A percentile compares a stretch with the other conserved stretches of the same genome.
phyloP scores from a whole-genome alignment of 2,113 vertebrate species.

The Centropus bengalensis region DNA sequence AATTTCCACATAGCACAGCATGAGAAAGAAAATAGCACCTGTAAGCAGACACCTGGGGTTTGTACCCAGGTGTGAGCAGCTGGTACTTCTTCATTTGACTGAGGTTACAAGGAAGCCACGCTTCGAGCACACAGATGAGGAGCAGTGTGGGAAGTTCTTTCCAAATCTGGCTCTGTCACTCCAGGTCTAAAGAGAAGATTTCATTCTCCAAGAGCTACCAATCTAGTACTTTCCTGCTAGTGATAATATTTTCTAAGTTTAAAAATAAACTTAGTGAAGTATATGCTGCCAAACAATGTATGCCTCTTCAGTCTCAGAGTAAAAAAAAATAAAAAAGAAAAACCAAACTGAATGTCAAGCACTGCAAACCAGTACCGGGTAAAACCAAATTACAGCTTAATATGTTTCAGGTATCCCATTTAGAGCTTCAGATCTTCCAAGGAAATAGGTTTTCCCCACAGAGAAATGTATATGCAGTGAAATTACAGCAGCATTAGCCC shows the following conservation, averaged over 20 bases:
- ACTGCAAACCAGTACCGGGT: not conserved
- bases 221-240: slow-evolving; percentile 33
- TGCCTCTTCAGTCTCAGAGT: not conserved
- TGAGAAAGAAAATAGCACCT: not conserved
- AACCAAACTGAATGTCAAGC: not conserved
- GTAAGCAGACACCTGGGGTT: not conserved
- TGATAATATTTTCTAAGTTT: slow-evolving; percentile 55
- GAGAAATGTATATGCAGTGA: slow-evolving; percentile 48
- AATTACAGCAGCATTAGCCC: slow-evolving; percentile 38
- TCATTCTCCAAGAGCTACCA: slow-evolving; percentile 50
- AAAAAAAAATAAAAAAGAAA: not conserved
- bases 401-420: slow-evolving; percentile 46
- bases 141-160: slow-evolving; percentile 42
- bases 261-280: slow-evolving; percentile 58
- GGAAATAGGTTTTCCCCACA: slow-evolving; percentile 59
- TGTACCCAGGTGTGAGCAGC: slow-evolving; percentile 27
- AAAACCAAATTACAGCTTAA: slow-evolving; percentile 32
- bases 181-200: slow-evolving; percentile 43
- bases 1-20: not conserved
- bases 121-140: not conserved
- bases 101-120: not conserved
- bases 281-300: slow-evolving; percentile 45
- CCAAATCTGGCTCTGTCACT: slow-evolving; percentile 40
- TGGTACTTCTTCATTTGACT: not conserved
- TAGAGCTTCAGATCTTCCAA: slow-evolving; percentile 46